Conservation (phyloP, 2,888 invertebrate genomes). For the Mythimna lalbum region DNA sequence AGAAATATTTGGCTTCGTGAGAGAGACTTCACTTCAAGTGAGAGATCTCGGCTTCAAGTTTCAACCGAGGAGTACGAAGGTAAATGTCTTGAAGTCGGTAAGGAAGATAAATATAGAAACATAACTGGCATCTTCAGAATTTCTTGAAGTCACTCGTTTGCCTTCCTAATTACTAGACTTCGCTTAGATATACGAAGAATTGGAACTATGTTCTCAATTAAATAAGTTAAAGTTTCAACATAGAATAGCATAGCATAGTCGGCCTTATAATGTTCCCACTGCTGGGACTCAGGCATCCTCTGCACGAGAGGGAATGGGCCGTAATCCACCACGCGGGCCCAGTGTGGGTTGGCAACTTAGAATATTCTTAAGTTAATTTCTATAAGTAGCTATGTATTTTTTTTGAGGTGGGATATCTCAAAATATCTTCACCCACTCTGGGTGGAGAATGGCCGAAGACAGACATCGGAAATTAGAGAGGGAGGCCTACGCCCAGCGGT, state of each 20-base stretch:
- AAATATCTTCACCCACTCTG: no score
- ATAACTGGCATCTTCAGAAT: conserved; percentile 7
- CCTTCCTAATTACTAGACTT: conserved; percentile 10
- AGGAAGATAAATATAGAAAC: conserved; percentile 17
- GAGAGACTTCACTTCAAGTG: conserved; percentile 18
- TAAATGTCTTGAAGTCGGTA: conserved; percentile 11
- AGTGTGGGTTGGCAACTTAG: background rate
- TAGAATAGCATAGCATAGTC: no score
- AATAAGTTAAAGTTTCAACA: no score
- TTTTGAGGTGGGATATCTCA: background rate
- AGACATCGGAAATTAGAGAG: no score
- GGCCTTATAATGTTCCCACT: no score
- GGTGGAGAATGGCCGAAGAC: no score
- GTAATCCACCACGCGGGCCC: no score
- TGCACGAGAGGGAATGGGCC: no score
- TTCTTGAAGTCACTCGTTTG: conserved; percentile 7
- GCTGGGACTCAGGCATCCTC: no score
- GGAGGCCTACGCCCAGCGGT: no score
- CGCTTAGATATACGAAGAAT: background rate
- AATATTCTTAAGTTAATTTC: background rate
- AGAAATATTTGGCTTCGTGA: conserved; percentile 32
- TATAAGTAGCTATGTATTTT: background rate
- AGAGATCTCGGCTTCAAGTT: conserved; percentile 18
- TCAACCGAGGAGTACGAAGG: background rate
- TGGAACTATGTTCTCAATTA: background rate